phyloP scores from a whole-genome alignment of 2,888 invertebrate species.

The Cerastoderma edule region DNA sequence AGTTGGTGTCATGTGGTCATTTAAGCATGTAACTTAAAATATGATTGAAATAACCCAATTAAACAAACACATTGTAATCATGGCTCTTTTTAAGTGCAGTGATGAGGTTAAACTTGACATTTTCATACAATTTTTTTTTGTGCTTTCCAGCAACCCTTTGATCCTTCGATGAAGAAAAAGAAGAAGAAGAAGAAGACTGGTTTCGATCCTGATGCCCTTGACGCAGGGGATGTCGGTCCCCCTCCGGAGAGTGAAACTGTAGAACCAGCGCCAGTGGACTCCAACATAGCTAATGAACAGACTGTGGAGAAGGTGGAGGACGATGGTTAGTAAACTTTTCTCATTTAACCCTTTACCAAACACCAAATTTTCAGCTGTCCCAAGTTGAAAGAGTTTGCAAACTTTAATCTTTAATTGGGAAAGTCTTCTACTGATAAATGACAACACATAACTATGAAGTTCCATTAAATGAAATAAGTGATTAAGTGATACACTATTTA shows the following conservation, averaged over 20 bases:
- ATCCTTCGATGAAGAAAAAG: constrained; percentile 94
- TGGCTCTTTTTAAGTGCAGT: neutral
- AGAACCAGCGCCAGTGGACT: constrained; percentile 28
- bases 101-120: too few relatives aligned
- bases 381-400: too few relatives aligned
- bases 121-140: neutral
- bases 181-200: constrained; percentile 98
- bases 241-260: constrained; percentile 44
- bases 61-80: neutral
- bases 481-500: too few relatives aligned
- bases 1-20: neutral
- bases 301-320: constrained; percentile 53
- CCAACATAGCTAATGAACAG: constrained; percentile 35
- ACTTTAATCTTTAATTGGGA: too few relatives aligned
- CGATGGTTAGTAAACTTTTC: constrained; percentile 43
- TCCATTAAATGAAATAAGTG: too few relatives aligned
- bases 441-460: too few relatives aligned
- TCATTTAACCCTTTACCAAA: neutral
- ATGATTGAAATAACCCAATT: neutral
- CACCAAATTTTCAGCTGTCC: neutral
- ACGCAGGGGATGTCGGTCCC: constrained; percentile 46
- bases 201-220: constrained; percentile 91
- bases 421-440: too few relatives aligned
- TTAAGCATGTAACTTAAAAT: neutral
- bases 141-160: constrained; percentile 88